Conservation (phyloP, 2,797 vertebrate species). For the Aeoliscus strigatus region DNA sequence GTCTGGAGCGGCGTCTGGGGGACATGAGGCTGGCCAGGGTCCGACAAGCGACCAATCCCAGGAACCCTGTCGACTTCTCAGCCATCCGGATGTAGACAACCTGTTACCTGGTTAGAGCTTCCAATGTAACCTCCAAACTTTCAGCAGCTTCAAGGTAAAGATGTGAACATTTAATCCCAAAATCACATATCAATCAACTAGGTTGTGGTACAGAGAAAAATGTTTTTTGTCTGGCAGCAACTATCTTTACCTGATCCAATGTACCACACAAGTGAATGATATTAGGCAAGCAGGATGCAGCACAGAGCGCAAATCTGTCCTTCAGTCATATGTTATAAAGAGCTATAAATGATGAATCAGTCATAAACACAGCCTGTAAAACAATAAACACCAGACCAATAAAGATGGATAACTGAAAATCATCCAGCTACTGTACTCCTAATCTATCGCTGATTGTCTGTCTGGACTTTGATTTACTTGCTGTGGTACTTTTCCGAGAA, state of each 20-base stretch:
- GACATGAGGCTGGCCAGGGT: slow-evolving; percentile 66
- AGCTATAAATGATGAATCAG: no score
- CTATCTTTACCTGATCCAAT: no score
- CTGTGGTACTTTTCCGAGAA: slow-evolving; percentile 38
- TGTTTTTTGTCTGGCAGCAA: neutral
- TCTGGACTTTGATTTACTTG: slow-evolving; percentile 51
- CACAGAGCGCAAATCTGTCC: neutral
- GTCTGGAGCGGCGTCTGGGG: slow-evolving; percentile 54
- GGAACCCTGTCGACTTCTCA: slow-evolving; percentile 63
- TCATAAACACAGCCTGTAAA: slow-evolving; percentile 29
- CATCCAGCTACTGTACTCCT: neutral
- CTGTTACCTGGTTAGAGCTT: neutral
- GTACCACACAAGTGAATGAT: no score
- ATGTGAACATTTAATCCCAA: neutral
- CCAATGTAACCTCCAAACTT: neutral
- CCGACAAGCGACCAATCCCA: slow-evolving; percentile 59
- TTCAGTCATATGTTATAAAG: slow-evolving; percentile 3
- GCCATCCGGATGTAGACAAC: slow-evolving; percentile 48
- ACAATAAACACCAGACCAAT: slow-evolving; percentile 13
- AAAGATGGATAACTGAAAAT: slow-evolving; percentile 16
- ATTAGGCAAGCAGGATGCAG: no score
- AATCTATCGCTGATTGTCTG: neutral
- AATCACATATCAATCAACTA: neutral
- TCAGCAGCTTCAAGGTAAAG: slow-evolving; percentile 5
- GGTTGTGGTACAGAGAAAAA: neutral